Evolutionary conservation across 2,797 vertebrate species (phyloP).

Genomic region (Tokudaia muenninki): DNA sequence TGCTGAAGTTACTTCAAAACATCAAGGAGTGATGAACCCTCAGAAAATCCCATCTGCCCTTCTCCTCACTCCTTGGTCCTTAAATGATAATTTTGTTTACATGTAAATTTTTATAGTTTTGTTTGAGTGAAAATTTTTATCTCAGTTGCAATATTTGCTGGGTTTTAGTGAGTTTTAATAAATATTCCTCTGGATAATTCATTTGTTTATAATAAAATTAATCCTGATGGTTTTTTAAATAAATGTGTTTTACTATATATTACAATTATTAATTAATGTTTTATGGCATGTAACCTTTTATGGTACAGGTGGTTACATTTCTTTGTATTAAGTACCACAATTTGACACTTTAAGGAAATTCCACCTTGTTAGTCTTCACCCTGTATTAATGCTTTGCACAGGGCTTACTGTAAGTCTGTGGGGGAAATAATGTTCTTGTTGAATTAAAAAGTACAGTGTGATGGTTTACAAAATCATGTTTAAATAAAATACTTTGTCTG

Average conservation of each 20-base stretch:
- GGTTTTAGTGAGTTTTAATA: slow-evolving; percentile 83
- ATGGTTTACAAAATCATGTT: slow-evolving; percentile 78
- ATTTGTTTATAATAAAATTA: slow-evolving; percentile 77
- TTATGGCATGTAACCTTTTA: slow-evolving; percentile 77
- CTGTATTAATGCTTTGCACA: slow-evolving; percentile 70
- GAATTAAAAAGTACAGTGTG: slow-evolving; percentile 72
- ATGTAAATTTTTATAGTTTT: slow-evolving; percentile 81
- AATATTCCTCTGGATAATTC: slow-evolving; percentile 75
- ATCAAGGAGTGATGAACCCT: slow-evolving; percentile 92
- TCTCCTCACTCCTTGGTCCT: slow-evolving; percentile 58
- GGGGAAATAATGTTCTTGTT: slow-evolving; percentile 59
- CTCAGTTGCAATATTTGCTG: slow-evolving; percentile 80
- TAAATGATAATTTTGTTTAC: slow-evolving; percentile 74
- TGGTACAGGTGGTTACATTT: slow-evolving; percentile 73
- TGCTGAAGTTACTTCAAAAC: slow-evolving; percentile 96
- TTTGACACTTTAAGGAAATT: slow-evolving; percentile 69
- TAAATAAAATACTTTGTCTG: slow-evolving; percentile 77
- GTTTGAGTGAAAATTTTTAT: slow-evolving; percentile 81
- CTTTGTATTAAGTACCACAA: slow-evolving; percentile 73
- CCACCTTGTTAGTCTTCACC: slow-evolving; percentile 1
- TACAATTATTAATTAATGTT: slow-evolving; percentile 80
- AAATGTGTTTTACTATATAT: slow-evolving; percentile 80
- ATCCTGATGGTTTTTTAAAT: slow-evolving; percentile 64
- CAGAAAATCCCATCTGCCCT: slow-evolving; percentile 24
- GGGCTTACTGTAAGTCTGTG: slow-evolving; percentile 55